These are phyloP conservation scores for Drosophila prosaltans DNA, from an alignment of 1,140 invertebrate species.

Conservation along the genomic window DNA sequence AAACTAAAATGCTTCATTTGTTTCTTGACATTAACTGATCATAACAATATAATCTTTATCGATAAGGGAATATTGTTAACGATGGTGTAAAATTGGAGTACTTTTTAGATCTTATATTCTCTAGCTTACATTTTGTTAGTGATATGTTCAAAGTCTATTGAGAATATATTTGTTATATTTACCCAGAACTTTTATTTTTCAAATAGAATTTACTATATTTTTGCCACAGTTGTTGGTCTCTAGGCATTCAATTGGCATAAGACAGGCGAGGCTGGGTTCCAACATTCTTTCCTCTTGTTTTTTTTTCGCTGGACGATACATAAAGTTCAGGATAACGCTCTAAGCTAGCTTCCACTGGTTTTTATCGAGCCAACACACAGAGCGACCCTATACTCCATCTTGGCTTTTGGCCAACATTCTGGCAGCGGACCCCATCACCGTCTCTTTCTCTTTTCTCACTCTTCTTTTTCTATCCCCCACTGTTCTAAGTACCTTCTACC, in stretches of 20 bases:
- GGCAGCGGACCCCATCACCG: not conserved
- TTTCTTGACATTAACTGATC: no score
- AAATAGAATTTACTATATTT: no score
- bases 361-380: conserved; percentile 25
- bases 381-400: conserved; percentile 39
- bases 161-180: no score
- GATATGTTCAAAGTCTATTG: no score
- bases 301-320: conserved; percentile 2
- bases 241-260: conserved; percentile 19
- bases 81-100: no score
- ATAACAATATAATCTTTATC: no score
- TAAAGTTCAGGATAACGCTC: not conserved
- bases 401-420: conserved; percentile 52
- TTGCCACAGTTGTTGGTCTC: conserved; percentile 14
- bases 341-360: conserved; percentile 23
- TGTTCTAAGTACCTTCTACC: not conserved
- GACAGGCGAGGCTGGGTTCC: conserved; percentile 2
- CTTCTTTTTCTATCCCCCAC: not conserved
- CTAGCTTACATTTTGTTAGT: no score
- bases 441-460: conserved; percentile 16
- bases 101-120: no score
- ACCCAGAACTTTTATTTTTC: not conserved
- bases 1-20: no score
- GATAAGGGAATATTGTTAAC: no score
- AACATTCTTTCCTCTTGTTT: not conserved